Evolutionary conservation across 2,888 invertebrate genomes (phyloP).

Genomic region (Polydrusus pterygomalis): DNA sequence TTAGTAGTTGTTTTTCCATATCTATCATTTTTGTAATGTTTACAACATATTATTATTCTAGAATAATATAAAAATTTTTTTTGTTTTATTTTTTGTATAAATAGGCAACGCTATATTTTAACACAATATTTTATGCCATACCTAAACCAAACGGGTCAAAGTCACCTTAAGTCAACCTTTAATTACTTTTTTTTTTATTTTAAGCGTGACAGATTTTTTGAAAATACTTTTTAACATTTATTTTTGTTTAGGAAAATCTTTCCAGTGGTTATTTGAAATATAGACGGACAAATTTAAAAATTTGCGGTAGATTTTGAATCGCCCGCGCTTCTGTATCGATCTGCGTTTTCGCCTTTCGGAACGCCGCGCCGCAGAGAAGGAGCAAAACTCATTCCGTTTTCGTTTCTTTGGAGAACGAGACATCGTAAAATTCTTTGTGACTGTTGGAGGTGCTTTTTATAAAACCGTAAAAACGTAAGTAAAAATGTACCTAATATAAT

Average conservation of each 20-base stretch:
- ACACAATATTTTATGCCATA: not conserved
- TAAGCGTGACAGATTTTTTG: slow-evolving; percentile 44
- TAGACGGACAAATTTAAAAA: slow-evolving; percentile 31
- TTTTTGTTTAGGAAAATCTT: slow-evolving; percentile 59
- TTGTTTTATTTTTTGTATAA: not conserved
- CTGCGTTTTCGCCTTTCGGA: slow-evolving; percentile 66
- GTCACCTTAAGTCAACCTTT: slow-evolving; percentile 41
- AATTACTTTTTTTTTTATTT: slow-evolving; percentile 40
- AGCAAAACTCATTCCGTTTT: slow-evolving; percentile 51
- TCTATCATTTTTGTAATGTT: too few species aligned
- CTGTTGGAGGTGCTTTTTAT: slow-evolving; percentile 71
- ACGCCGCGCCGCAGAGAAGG: slow-evolving; percentile 56
- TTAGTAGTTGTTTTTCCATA: too few species aligned
- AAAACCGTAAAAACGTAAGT: slow-evolving; percentile 72
- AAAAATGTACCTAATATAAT: slow-evolving; percentile 61
- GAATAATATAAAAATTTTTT: too few species aligned
- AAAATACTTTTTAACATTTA: slow-evolving; percentile 39
- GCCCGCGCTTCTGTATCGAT: slow-evolving; percentile 65
- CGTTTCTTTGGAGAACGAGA: slow-evolving; percentile 52
- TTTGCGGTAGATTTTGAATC: slow-evolving; percentile 61
- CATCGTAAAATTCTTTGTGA: slow-evolving; percentile 62
- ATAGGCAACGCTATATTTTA: not conserved
- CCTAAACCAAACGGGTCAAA: slow-evolving; percentile 5
- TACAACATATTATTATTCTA: too few species aligned
- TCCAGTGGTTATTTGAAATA: slow-evolving; percentile 53